Base-by-base conservation (phyloP, 2,797 vertebrate genomes). In the Hippocampus kuda region DNA sequence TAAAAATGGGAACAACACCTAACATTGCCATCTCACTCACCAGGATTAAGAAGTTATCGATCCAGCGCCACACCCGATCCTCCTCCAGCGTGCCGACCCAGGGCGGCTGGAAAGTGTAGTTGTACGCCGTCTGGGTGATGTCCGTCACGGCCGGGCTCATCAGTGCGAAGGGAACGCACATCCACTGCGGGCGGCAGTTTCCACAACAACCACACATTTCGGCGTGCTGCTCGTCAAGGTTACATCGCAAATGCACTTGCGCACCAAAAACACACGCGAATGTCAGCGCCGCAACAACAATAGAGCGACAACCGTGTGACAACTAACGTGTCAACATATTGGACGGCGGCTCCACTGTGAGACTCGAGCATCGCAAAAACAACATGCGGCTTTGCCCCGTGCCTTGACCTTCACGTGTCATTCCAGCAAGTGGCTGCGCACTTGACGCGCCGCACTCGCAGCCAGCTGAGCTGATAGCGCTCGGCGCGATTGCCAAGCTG, bases 121-220 rank as follows among this genome's bases (percentile, higher is more conserved):
- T 89, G 66, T 70, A 87, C 65, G 91, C 88, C 0, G 92, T 93
- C 79, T 86, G 75, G 2, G 77, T 84, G 81, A 93, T 92, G 81
- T 83, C 90, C 74, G 70, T 1, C 0, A 89, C 85, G 2, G 88
- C 88, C 0, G 91, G 86, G 66, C 85, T 90, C 69, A 79, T 74
- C 77, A 93, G 64, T n/a, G 86, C 77, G 51, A 92, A 93, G 26
- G 92, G 92, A 38, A 91, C 87, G 20, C 91, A 92, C 68, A 89
- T 34, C 85, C 86, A 89, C 87, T 88, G 68, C 24, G 18, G 27
- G 38, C 18, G 6, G 18, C 34, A 49, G 20, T 16, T 24, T 38
- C 34, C 11, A 22, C 51, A 10, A 53, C 51, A 53, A 54, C 22
- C 22, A 7, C 51, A 24, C 51, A 3, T 9, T 38, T 24, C 9